phyloP scores from a whole-genome alignment of 2,797 vertebrate species.

The Prionace glauca region DNA sequence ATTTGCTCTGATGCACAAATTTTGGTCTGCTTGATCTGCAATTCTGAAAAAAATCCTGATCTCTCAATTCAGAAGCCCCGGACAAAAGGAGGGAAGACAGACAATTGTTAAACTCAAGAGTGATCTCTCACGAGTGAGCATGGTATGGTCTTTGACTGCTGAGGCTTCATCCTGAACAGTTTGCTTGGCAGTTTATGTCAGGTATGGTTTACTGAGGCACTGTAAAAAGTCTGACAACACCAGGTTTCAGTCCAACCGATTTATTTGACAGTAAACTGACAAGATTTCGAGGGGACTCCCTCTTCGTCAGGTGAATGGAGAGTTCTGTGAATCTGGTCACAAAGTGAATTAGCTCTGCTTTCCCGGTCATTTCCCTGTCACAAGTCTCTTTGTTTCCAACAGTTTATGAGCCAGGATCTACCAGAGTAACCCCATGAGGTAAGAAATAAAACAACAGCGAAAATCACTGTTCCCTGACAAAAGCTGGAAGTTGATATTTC shows the following conservation, averaged over 20 bases:
- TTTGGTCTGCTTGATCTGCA: not conserved
- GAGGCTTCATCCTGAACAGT: too few species aligned
- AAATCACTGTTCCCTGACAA: not conserved
- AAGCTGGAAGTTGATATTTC: not conserved
- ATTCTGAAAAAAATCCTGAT: not conserved
- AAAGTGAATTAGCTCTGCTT: not conserved
- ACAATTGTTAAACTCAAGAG: not conserved
- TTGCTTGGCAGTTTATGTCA: too few species aligned
- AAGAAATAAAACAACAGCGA: not conserved
- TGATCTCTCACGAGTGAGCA: not conserved
- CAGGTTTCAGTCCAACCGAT: too few species aligned
- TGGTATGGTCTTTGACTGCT: too few species aligned
- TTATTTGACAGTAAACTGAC: too few species aligned
- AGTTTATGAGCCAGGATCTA: not conserved
- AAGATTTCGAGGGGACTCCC: too few species aligned
- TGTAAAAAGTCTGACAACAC: too few species aligned
- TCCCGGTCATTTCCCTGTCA: not conserved
- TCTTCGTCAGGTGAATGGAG: too few species aligned
- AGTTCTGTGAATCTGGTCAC: not conserved
- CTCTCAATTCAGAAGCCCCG: not conserved
- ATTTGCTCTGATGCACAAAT: not conserved
- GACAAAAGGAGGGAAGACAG: not conserved
- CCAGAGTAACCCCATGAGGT: not conserved
- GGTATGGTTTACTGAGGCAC: too few species aligned
- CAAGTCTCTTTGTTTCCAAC: not conserved